Conservation (phyloP, 2,113 vertebrate species). For the rat (Rattus norvegicus) region DNA sequence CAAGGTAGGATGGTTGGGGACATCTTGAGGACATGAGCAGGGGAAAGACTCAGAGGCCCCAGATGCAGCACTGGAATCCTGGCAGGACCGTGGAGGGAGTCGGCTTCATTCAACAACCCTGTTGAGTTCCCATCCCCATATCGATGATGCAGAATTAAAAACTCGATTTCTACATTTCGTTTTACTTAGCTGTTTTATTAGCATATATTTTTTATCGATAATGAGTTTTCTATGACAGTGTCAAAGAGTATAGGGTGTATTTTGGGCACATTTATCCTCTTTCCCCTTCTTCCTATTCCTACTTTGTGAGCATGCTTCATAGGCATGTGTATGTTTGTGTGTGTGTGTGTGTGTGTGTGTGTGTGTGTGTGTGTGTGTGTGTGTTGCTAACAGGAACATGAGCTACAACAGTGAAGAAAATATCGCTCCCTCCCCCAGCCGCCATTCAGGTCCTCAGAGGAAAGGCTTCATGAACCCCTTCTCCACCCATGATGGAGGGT, state of each 20-base stretch:
- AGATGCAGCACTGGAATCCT: neutral
- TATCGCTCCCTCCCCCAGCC: neutral
- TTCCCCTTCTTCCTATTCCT: neutral
- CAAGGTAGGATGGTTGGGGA: accelerated
- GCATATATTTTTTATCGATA: neutral
- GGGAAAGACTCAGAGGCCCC: no score
- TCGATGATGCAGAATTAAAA: neutral
- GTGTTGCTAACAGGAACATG: neutral
- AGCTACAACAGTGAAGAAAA: neutral
- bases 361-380: neutral
- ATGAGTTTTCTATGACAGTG: neutral
- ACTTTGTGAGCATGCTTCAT: neutral
- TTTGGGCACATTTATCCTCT: neutral
- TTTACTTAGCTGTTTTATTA: neutral
- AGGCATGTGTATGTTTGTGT: no score
- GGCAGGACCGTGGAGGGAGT: neutral
- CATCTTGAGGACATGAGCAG: neutral
- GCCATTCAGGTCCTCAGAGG: neutral
- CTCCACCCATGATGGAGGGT: neutral
- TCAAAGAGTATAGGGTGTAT: neutral
- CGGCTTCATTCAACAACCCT: neutral
- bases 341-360: neutral
- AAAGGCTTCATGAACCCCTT: no score
- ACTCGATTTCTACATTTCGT: neutral
- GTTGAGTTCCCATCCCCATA: neutral